Percentiles rank a stretch among this genome's conserved stretches.
phyloP scores from a whole-genome alignment of 2,797 vertebrate species.

The Sardinella longiceps region DNA sequence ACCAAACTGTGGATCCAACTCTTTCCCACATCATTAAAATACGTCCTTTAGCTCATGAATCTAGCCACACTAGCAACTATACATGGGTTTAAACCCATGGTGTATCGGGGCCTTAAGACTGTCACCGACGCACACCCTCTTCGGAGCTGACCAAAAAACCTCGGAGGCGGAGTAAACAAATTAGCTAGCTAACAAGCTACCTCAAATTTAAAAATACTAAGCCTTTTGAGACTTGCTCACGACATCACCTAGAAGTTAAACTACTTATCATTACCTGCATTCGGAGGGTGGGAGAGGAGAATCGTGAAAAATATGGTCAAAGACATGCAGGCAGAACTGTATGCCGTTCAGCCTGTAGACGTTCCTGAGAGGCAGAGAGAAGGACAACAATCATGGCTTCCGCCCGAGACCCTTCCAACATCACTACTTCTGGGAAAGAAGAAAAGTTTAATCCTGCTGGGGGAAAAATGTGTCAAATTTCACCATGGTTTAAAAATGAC shows the following conservation, averaged over 20 bases:
- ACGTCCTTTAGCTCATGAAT: neutral
- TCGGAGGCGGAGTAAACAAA: constrained; percentile 32
- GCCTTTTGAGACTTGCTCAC: neutral
- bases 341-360: constrained; percentile 66
- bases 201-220: neutral
- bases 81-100: neutral
- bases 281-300: constrained; percentile 65
- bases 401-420: constrained; percentile 57
- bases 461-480: neutral
- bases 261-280: constrained; percentile 75
- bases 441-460: neutral
- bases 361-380: constrained; percentile 68
- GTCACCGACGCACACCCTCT: constrained; percentile 16
- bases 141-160: constrained; percentile 14
- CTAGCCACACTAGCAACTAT: neutral
- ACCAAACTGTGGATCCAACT: neutral
- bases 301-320: constrained; percentile 54
- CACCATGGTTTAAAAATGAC: neutral
- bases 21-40: neutral
- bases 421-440: constrained; percentile 10
- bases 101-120: constrained; percentile 8
- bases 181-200: constrained; percentile 25
- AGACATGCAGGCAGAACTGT: constrained; percentile 72
- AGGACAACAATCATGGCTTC: constrained; percentile 78
- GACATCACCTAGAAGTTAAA: neutral